phyloP scores from a whole-genome alignment of 1,140 invertebrate genomes.

The Colletes gigas region DNA sequence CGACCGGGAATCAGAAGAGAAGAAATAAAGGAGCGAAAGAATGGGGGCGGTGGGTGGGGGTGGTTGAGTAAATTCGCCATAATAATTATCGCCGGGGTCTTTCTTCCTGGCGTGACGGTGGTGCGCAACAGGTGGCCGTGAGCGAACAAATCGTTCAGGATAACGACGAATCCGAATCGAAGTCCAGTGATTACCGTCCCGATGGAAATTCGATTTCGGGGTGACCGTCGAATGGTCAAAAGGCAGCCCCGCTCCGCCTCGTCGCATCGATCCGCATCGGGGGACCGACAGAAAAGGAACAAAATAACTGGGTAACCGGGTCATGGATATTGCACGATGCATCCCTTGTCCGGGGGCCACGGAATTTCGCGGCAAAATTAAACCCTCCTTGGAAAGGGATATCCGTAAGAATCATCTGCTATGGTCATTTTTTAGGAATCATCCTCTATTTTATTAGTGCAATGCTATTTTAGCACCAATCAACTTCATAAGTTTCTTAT shows the following conservation, averaged over 20 bases:
- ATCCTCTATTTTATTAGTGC: no score
- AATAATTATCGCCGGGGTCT: constrained; percentile 57
- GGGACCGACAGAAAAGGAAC: constrained; percentile 9
- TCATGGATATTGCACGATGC: constrained; percentile 32
- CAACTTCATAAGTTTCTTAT: no score
- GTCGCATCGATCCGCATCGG: constrained; percentile 11
- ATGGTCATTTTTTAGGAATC: no score
- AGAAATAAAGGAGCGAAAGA: background rate
- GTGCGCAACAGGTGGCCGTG: constrained; percentile 61
- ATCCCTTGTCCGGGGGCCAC: constrained; percentile 14
- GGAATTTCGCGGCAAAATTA: constrained; percentile 10
- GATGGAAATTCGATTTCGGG: constrained; percentile 50
- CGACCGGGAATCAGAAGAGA: background rate
- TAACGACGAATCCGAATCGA: constrained; percentile 60
- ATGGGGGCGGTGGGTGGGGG: background rate
- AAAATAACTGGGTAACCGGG: constrained; percentile 16
- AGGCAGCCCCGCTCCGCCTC: constrained; percentile 20
- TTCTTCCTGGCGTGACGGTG: constrained; percentile 37
- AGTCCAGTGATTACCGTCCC: constrained; percentile 50
- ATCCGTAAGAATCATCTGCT: background rate
- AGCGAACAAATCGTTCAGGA: constrained; percentile 63
- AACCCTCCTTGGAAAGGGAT: background rate
- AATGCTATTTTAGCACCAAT: no score
- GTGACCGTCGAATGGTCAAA: constrained; percentile 50
- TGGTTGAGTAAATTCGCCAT: constrained; percentile 43